Conservation (phyloP, 2,797 vertebrate species). For the Chelmon rostratus region DNA sequence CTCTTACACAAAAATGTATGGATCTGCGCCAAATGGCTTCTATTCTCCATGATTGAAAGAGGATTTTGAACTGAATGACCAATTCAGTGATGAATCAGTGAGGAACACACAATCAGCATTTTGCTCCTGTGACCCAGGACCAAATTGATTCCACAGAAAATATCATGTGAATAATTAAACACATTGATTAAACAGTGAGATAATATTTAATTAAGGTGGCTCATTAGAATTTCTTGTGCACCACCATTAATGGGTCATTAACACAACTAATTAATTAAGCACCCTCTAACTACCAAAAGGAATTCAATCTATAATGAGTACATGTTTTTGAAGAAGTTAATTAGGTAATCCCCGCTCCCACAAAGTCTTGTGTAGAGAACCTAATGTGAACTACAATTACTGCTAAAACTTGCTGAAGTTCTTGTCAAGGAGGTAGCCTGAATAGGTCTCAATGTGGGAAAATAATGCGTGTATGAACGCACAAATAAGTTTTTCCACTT, state of each 20-base stretch:
- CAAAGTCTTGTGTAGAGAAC: constrained; percentile 70
- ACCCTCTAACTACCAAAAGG: constrained; percentile 84
- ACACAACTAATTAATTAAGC: constrained; percentile 89
- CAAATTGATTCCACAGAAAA: constrained; percentile 86
- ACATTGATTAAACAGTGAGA: constrained; percentile 89
- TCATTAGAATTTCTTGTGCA: constrained; percentile 85
- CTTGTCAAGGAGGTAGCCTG: constrained; percentile 41
- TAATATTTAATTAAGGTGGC: constrained; percentile 90
- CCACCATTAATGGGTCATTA: constrained; percentile 87
- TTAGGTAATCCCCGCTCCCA: constrained; percentile 78
- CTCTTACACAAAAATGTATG: constrained; percentile 71
- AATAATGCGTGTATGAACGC: constrained; percentile 13
- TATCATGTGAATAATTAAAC: constrained; percentile 89
- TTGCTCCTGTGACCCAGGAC: constrained; percentile 65
- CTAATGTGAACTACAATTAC: constrained; percentile 71
- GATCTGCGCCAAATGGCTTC: constrained; percentile 76
- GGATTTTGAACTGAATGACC: constrained; percentile 81
- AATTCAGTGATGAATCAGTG: constrained; percentile 80
- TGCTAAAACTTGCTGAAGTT: constrained; percentile 68
- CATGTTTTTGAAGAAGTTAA: constrained; percentile 86
- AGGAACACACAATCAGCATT: constrained; percentile 77
- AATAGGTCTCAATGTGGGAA: constrained; percentile 23
- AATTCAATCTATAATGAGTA: constrained; percentile 85
- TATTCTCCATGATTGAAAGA: constrained; percentile 80
- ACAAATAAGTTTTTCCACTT: constrained; percentile 12